Base-by-base conservation (phyloP, 2,797 vertebrate genomes). In the Parauchenoglanis punctatus region DNA sequence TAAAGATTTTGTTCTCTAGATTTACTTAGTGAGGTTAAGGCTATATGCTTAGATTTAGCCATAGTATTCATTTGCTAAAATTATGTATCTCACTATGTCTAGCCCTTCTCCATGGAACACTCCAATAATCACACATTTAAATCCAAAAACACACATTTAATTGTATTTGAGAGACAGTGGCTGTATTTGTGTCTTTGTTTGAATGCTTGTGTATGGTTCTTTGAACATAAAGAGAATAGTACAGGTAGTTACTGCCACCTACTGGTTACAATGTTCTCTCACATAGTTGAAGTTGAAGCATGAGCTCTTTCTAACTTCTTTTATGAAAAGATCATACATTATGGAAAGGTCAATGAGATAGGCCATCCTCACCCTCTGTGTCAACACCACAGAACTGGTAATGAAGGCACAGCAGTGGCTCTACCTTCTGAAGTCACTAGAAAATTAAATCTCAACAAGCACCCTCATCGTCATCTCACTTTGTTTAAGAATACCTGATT, bases 161-260 rank as follows among this genome's bases (percentile, higher is more conserved):
- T 31, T 88, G 85, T 83, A 83, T 88, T 85, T 89, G 87, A 67
- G 40, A 77, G 81, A 83, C 56, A 52, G 80, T 35, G 81, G 35
- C 81, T 81, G 70, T 58, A 25, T 88, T 84, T 67, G 85, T 83
- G 82, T 85, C 77, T 88, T 49, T 88, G 83, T 52, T 88, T 75
- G 59, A 83, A 61, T 56, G 63, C 58, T 10, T 46, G 25, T 88
- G 81, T 73, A 65, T 80, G 87, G 46, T 67, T 78, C 56, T 83
- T 85, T 28, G 23, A 17, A 61, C n/a, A 20, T 86, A 90, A 89
- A 72, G 17, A 17, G 25, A n/a, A 52, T 7, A 85, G 81, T 86
- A 86, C 76, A 88, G 78, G 75, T 10, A 93, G 89, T 94, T 90
- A 94, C 83, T 93, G 35, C 95, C 95, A 92, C 93, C 95, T 95